Conservation (phyloP, 30 jellyfish, hydroid and myxozoan genomes). For the Clytia hemisphaerica region DNA sequence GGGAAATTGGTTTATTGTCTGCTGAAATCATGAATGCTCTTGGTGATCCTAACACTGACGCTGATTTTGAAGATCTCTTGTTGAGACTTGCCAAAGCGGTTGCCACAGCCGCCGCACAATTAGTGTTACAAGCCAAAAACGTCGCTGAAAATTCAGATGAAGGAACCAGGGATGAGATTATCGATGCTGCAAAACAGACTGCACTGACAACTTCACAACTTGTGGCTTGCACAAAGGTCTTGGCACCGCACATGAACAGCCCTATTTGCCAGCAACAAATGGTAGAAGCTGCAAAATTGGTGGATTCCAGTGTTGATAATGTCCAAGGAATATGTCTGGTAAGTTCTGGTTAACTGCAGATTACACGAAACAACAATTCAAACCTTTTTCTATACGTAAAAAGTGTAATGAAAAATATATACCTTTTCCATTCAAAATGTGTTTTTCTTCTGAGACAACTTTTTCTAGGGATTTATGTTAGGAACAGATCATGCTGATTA, state of each 20-base stretch:
- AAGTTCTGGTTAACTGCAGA: too few species aligned
- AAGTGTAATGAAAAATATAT: too few species aligned
- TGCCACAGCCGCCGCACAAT: constrained; percentile 50
- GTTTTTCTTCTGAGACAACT: too few species aligned
- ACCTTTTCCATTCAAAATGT: too few species aligned
- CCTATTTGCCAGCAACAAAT: constrained; percentile 79
- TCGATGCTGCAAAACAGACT: constrained; percentile 68
- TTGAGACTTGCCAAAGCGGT: constrained; percentile 66
- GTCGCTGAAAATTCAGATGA: constrained; percentile 3
- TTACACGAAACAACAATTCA: too few species aligned
- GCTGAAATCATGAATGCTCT: constrained; percentile 48
- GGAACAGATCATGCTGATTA: too few species aligned
- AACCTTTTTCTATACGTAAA: too few species aligned
- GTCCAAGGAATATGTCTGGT: constrained; percentile 48
- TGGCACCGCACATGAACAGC: constrained; percentile 70
- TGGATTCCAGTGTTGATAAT: constrained; percentile 67
- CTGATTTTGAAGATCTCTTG: constrained; percentile 59
- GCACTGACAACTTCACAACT: constrained; percentile 72
- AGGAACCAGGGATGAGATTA: constrained; percentile 38
- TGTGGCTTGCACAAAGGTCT: constrained; percentile 72
- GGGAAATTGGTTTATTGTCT: constrained; percentile 69
- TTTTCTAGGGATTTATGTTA: too few species aligned
- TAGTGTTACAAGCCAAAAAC: background rate
- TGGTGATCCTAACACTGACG: constrained; percentile 71
- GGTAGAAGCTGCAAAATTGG: constrained; percentile 77